phyloP scores from a whole-genome alignment of 2,888 invertebrate species.

The Nomada ferruginata region DNA sequence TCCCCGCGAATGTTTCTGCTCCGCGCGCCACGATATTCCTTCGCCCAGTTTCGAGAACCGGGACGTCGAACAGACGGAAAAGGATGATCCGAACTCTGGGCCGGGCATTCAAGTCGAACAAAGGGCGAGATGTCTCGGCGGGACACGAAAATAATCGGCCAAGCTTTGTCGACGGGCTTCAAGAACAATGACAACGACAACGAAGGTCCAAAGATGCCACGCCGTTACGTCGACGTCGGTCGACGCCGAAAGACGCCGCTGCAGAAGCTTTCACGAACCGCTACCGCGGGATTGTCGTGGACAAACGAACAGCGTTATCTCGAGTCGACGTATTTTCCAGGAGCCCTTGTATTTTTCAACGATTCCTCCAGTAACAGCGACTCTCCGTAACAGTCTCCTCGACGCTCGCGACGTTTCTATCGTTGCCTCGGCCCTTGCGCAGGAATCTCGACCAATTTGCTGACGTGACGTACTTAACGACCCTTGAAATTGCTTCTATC shows the following conservation, averaged over 20 bases:
- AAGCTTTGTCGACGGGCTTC: slow-evolving; percentile 61
- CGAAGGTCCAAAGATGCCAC: slow-evolving; percentile 22
- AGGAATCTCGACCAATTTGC: slow-evolving; percentile 43
- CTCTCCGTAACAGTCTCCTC: slow-evolving; percentile 10
- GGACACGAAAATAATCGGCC: slow-evolving; percentile 70
- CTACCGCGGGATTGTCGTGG: slow-evolving; percentile 49
- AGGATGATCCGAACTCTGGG: slow-evolving; percentile 54
- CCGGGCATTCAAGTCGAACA: slow-evolving; percentile 59
- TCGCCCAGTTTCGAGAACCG: slow-evolving; percentile 11
- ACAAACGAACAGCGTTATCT: slow-evolving; percentile 76
- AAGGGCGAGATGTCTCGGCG: slow-evolving; percentile 58
- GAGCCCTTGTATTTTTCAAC: slow-evolving; percentile 51
- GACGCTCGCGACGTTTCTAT: slow-evolving; percentile 23
- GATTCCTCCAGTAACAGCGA: not conserved
- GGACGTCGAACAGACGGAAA: slow-evolving; percentile 14
- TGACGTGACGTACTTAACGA: slow-evolving; percentile 43
- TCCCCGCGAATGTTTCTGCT: not conserved
- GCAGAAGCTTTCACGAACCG: slow-evolving; percentile 46
- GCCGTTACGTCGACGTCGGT: slow-evolving; percentile 17
- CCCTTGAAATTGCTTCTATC: slow-evolving; percentile 47
- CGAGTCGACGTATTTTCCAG: slow-evolving; percentile 26
- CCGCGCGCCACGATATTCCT: not conserved
- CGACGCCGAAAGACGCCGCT: slow-evolving; percentile 45
- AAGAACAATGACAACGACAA: slow-evolving; percentile 54
- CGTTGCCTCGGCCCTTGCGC: slow-evolving; percentile 12